These are phyloP conservation scores for Smittia sp. DNA, from an alignment of 2,888 invertebrate species.

Conservation along the genomic window DNA sequence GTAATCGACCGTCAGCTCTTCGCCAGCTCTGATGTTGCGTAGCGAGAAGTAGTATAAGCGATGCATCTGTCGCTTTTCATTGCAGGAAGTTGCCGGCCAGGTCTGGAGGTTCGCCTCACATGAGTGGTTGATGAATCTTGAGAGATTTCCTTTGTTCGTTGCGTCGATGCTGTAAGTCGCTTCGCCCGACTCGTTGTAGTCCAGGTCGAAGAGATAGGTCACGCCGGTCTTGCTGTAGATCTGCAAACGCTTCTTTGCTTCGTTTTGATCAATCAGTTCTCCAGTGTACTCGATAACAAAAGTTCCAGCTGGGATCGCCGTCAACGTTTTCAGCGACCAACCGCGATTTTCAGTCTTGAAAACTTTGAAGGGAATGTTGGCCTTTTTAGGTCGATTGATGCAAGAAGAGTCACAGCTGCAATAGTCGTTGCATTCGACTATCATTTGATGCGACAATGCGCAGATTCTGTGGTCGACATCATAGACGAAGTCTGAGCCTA, in stretches of 20 bases:
- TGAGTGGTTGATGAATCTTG: conserved; percentile 97
- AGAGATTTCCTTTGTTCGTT: conserved; percentile 90
- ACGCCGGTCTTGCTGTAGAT: conserved; percentile 80
- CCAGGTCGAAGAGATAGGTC: neutral
- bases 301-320: conserved; percentile 60
- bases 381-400: conserved; percentile 71
- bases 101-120: conserved; percentile 99
- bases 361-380: conserved; percentile 48
- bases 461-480: neutral
- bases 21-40: conserved; percentile 70
- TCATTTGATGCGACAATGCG: neutral
- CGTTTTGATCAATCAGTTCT: conserved; percentile 87
- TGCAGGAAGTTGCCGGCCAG: conserved; percentile 88
- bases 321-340: conserved; percentile 73
- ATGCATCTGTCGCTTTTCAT: conserved; percentile 58
- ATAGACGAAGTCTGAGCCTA: neutral
- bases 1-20: conserved; percentile 59
- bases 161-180: conserved; percentile 76
- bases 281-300: conserved; percentile 99
- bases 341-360: conserved; percentile 93
- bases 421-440: conserved; percentile 8
- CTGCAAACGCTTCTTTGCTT: conserved; percentile 77
- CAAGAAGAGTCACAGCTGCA: conserved; percentile 89
- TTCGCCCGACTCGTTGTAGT: neutral
- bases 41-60: conserved; percentile 91